phyloP scores from a whole-genome alignment of 2,888 invertebrate species.

The Rhorus exstirpatorius region DNA sequence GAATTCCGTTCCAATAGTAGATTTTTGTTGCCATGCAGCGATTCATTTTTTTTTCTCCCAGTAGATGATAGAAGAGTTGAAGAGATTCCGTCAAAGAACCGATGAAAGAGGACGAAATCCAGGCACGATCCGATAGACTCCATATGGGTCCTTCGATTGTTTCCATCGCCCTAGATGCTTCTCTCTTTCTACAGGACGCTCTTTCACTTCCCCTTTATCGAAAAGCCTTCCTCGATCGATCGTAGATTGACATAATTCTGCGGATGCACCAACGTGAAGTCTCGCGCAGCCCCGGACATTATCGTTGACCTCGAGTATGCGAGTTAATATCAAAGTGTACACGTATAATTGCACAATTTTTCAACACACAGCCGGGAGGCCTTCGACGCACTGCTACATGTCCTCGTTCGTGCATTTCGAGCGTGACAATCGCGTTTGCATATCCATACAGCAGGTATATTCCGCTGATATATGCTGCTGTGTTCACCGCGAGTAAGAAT shows the following conservation, averaged over 20 bases:
- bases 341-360: slow-evolving; percentile 3
- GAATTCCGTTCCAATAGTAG: slow-evolving; percentile 32
- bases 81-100: no score
- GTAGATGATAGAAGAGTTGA: no score
- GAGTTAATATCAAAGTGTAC: slow-evolving; percentile 28
- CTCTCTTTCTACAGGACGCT: no score
- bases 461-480: slow-evolving; percentile 3
- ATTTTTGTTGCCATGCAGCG: slow-evolving; percentile 19
- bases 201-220: no score
- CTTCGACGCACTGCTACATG: slow-evolving; percentile 56
- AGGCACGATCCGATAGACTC: no score
- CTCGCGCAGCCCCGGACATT: slow-evolving; percentile 12
- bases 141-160: no score
- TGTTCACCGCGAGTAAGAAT: not conserved
- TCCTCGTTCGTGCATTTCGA: slow-evolving; percentile 61
- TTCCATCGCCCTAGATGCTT: no score
- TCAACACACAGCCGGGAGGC: slow-evolving; percentile 47
- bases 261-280: not conserved
- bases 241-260: not conserved
- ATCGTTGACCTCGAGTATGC: slow-evolving; percentile 29
- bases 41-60: not conserved
- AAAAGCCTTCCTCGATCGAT: not conserved
- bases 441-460: slow-evolving; percentile 54
- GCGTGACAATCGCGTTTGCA: slow-evolving; percentile 66
- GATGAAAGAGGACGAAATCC: no score